These are phyloP conservation scores for Isotomurus palustris DNA, from an alignment of 2,888 invertebrate genomes.

Conservation along the genomic window DNA sequence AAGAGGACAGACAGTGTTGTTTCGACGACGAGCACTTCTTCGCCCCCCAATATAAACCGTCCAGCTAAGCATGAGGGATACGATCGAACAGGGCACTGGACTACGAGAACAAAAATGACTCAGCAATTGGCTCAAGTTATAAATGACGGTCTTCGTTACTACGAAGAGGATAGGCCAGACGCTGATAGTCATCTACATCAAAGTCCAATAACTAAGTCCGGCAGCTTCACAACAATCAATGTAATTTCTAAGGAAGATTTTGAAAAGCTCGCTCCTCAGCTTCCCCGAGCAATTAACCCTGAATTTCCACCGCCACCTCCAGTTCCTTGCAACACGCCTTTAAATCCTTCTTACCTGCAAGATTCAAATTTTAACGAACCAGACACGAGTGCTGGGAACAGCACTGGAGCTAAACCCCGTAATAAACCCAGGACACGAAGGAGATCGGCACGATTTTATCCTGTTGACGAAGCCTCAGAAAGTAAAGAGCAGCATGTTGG, in stretches of 20 bases:
- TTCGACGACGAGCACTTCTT: slow-evolving; percentile 28
- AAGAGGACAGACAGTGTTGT: slow-evolving; percentile 33
- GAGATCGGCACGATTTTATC: slow-evolving; percentile 33
- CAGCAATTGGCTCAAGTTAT: slow-evolving; percentile 92
- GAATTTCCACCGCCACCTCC: slow-evolving; percentile 57
- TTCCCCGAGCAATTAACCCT: slow-evolving; percentile 64
- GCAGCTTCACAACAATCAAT: slow-evolving; percentile 58
- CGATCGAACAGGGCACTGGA: slow-evolving; percentile 86
- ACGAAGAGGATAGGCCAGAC: slow-evolving; percentile 75
- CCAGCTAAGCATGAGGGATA: slow-evolving; percentile 78
- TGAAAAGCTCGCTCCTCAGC: slow-evolving; percentile 67
- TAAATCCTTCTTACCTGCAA: slow-evolving; percentile 5
- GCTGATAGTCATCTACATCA: slow-evolving; percentile 14
- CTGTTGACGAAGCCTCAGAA: slow-evolving; percentile 25
- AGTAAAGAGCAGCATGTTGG: slow-evolving; percentile 86
- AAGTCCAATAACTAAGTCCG: slow-evolving; percentile 11
- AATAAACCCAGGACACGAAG: slow-evolving; percentile 14
- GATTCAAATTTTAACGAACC: neutral
- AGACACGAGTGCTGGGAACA: neutral
- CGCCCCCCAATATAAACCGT: slow-evolving; percentile 49
- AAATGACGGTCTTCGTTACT: slow-evolving; percentile 92
- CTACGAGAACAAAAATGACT: slow-evolving; percentile 85
- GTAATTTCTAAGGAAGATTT: slow-evolving; percentile 84
- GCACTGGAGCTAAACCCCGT: neutral
- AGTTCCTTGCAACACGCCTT: slow-evolving; percentile 41